Evolutionary conservation across 2,888 invertebrate species (phyloP), one percentile per base, ranked within the genome.

Genomic region (Caenorhabditis angaria): DNA sequence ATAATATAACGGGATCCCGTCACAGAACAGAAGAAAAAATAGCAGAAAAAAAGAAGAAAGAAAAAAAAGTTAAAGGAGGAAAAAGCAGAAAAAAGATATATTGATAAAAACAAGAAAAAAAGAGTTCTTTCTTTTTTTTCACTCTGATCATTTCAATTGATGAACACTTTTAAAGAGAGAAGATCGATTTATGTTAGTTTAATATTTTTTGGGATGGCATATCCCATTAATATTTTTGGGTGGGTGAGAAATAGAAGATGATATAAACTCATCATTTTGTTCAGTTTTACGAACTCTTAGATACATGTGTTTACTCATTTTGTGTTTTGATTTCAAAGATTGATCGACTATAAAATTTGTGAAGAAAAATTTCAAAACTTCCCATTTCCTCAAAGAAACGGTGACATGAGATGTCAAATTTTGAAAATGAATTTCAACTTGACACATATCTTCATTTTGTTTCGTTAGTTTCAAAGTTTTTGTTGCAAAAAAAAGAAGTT

Each of bases 121-220:
- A 41, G 41, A 14, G 41, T 41, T 41, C n/a, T n/a, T n/a, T n/a
- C n/a, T n/a, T n/a, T n/a, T n/a, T n/a, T n/a, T n/a, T 41, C 41
- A 41, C 41, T 41, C 41, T 14, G 41, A 41, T 41, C 41, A 41
- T 41, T 41, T n/a, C n/a, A n/a, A n/a, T n/a, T 41, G 18, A 41
- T 41, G 41, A 41, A 41, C 41, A 41, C 41, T 41, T 41, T 41
- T 18, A 41, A 18, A 41, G 18, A 41, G 41, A 41, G 14, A 18
- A 18, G 41, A 41, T 41, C 41, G 41, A 41, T 41, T 41, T 41
- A 41, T 41, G 41, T 41, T 41, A 41, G 41, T 41, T 41, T 41
- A 41, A 41, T 41, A 41, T 41, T 18, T 41, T 41, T 18, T 41
- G 10, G 8, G 41, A 41, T 41, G 41, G 41, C 41, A 41, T 18